A percentile compares a stretch with the other conserved stretches of the same genome.
Conservation (phyloP, 2,113 vertebrate species). For the Mobula hypostoma region DNA sequence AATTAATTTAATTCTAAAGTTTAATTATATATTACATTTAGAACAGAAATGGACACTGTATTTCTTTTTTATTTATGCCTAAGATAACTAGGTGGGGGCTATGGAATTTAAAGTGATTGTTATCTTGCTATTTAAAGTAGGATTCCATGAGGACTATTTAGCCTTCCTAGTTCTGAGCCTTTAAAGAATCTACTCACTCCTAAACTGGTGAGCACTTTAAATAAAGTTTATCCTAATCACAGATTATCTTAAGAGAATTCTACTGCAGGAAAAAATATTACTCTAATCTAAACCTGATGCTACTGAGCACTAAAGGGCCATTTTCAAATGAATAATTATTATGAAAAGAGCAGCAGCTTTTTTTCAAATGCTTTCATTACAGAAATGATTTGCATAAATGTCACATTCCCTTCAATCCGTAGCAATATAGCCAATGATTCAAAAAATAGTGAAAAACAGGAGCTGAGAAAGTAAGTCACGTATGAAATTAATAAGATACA, state of each 20-base stretch:
- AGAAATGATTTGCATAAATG: constrained; percentile 36
- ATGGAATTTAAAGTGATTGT: not conserved
- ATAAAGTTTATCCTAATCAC: constrained; percentile 35
- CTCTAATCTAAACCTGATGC: constrained; percentile 30
- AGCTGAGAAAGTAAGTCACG: not conserved
- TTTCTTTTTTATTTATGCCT: not conserved
- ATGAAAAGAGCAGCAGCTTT: constrained; percentile 35
- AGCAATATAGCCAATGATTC: not conserved
- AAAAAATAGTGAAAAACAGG: not conserved
- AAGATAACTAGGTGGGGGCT: not conserved
- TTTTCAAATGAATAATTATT: constrained; percentile 37
- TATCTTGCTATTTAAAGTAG: not conserved
- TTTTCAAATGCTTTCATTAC: constrained; percentile 36
- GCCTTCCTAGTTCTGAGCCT: not conserved
- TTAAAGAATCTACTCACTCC: not conserved
- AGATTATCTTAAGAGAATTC: constrained; percentile 36
- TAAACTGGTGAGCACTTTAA: constrained; percentile 22
- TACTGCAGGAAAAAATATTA: constrained; percentile 33
- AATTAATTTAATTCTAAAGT: constrained; percentile 2
- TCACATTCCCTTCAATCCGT: constrained; percentile 24
- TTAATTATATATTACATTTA: not conserved
- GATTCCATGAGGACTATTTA: not conserved
- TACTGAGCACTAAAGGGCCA: constrained; percentile 23
- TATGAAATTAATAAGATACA: constrained; percentile 16
- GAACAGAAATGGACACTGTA: not conserved